These are phyloP conservation scores for Betta splendens DNA, from an alignment of 2,797 vertebrate genomes.

Conservation along the genomic window DNA sequence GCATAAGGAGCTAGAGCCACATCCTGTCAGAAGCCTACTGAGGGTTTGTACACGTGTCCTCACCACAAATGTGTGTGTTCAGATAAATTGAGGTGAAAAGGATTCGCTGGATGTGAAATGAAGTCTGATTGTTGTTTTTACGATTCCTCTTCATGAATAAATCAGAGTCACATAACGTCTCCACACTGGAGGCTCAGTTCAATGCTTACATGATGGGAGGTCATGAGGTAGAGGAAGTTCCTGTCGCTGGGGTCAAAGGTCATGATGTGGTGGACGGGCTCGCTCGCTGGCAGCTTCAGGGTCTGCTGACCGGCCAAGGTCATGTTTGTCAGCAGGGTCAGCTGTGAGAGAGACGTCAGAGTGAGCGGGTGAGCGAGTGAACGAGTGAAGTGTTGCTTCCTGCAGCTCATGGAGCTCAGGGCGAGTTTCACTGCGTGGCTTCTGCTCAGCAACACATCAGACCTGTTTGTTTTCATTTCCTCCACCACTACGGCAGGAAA, in stretches of 20 bases:
- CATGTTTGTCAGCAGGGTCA: slow-evolving; percentile 86
- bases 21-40: slow-evolving; percentile 30
- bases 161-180: slow-evolving; percentile 7
- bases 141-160: slow-evolving; percentile 13
- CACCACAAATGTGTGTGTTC: slow-evolving; percentile 13
- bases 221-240: slow-evolving; percentile 95
- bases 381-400: not conserved
- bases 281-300: slow-evolving; percentile 85
- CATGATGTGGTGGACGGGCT: slow-evolving; percentile 94
- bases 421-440: slow-evolving; percentile 5
- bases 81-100: slow-evolving; percentile 26
- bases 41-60: not conserved
- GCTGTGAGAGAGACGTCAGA: slow-evolving; percentile 72
- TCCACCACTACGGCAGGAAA: not conserved
- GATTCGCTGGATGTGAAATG: slow-evolving; percentile 12
- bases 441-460: slow-evolving; percentile 8
- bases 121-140: slow-evolving; percentile 28
- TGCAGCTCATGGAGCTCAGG: slow-evolving; percentile 20
- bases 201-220: slow-evolving; percentile 90
- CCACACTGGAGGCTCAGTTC: not conserved
- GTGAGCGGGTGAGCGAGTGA: not conserved
- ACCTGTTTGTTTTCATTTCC: slow-evolving; percentile 5
- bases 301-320: slow-evolving; percentile 85
- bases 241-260: slow-evolving; percentile 92
- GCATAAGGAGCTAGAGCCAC: slow-evolving; percentile 19